Conservation (phyloP, 2,888 invertebrate genomes). For the Blera fallax region DNA sequence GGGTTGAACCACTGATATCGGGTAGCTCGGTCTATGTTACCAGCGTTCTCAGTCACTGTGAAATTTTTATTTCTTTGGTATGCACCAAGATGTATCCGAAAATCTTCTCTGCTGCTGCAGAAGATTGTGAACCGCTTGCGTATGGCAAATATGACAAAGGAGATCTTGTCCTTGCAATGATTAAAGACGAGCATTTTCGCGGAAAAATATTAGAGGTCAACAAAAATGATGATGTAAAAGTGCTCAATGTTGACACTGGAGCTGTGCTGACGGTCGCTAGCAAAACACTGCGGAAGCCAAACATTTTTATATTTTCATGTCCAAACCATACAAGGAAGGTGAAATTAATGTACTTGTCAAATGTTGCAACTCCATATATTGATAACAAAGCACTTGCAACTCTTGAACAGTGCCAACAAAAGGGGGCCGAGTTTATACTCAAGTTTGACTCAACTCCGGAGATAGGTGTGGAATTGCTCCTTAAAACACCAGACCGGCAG, state of each 20-base stretch:
- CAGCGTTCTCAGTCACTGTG: constrained; percentile 65
- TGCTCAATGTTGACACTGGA: constrained; percentile 74
- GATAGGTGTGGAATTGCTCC: constrained; percentile 64
- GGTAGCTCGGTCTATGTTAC: constrained; percentile 69
- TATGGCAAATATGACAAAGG: constrained; percentile 36
- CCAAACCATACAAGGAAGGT: constrained; percentile 73
- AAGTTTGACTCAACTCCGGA: constrained; percentile 57
- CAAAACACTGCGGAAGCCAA: constrained; percentile 66
- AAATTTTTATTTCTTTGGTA: constrained; percentile 72
- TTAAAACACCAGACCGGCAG: constrained; percentile 67
- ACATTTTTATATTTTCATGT: constrained; percentile 71
- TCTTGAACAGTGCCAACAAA: constrained; percentile 63
- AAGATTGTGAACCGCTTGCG: constrained; percentile 46
- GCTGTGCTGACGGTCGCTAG: constrained; percentile 18
- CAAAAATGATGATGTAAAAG: constrained; percentile 21
- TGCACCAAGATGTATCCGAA: constrained; percentile 61
- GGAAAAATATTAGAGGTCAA: constrained; percentile 40
- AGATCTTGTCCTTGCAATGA: constrained; percentile 62
- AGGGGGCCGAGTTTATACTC: constrained; percentile 69
- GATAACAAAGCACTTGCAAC: constrained; percentile 73
- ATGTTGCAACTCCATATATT: constrained; percentile 65
- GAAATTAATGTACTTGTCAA: constrained; percentile 71
- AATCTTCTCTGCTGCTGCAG: constrained; percentile 67
- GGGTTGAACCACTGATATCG: constrained; percentile 69
- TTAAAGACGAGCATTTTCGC: constrained; percentile 37